phyloP scores from a whole-genome alignment of 2,797 vertebrate species.

The Cyclura pinguis region DNA sequence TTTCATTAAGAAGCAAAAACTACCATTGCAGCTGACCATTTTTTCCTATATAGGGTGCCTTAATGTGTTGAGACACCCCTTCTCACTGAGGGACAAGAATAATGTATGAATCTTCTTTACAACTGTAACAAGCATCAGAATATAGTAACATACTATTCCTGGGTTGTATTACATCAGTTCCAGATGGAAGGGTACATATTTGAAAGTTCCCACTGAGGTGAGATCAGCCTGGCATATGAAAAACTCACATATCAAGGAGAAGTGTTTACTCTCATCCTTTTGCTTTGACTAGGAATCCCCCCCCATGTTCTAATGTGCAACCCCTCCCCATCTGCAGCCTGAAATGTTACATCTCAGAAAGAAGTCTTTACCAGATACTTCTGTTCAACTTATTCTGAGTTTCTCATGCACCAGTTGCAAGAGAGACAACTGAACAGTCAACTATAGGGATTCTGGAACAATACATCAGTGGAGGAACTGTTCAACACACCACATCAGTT shows the following conservation, averaged over 20 bases:
- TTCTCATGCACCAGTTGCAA: constrained; percentile 34
- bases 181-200: neutral
- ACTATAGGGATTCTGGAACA: constrained; percentile 31
- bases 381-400: neutral
- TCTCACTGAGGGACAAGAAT: too few relatives aligned
- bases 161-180: neutral
- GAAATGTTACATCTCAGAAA: neutral
- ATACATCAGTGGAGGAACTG: constrained; percentile 36
- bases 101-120: too few relatives aligned
- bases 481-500: constrained; percentile 64
- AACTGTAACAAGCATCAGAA: neutral
- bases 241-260: neutral
- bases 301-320: neutral
- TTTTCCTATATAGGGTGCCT: too few relatives aligned
- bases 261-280: neutral
- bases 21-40: too few relatives aligned
- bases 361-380: neutral
- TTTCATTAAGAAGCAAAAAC: too few relatives aligned
- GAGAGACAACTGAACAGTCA: neutral
- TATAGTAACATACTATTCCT: neutral
- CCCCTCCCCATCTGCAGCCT: neutral
- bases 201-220: neutral
- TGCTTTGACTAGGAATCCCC: neutral
- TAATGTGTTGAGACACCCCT: too few relatives aligned
- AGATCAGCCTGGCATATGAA: neutral